These are phyloP conservation scores for Aix galericulata DNA, from an alignment of 2,113 vertebrate genomes.

Conservation along the genomic window DNA sequence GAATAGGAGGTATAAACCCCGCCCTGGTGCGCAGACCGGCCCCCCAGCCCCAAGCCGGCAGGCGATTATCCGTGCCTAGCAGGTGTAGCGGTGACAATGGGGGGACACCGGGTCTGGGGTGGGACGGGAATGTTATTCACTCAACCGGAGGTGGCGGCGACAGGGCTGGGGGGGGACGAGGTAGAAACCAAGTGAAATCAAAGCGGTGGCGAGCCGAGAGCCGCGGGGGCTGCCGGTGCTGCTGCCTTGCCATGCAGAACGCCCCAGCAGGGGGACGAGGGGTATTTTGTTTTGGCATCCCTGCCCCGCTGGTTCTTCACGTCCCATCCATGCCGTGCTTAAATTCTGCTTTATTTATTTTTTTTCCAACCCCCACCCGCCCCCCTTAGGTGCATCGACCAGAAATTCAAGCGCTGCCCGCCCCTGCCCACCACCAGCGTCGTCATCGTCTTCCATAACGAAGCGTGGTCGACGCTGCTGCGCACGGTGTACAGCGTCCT, in stretches of 20 bases:
- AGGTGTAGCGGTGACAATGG: slow-evolving; percentile 64
- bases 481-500: slow-evolving; percentile 93
- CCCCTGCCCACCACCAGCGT: slow-evolving; percentile 91
- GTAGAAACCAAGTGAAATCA: slow-evolving; percentile 43
- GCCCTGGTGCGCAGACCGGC: neutral
- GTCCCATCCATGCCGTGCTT: neutral
- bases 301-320: neutral
- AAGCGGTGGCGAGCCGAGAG: neutral
- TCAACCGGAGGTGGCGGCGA: neutral
- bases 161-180: neutral
- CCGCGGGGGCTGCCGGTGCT: neutral
- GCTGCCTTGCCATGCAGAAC: slow-evolving; percentile 34
- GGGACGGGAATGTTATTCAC: slow-evolving; percentile 35
- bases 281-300: accelerated
- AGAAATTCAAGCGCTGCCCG: slow-evolving; percentile 89
- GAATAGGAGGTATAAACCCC: neutral
- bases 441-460: slow-evolving; percentile 91
- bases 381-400: slow-evolving; percentile 85
- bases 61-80: slow-evolving; percentile 68
- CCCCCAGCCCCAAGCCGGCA: neutral
- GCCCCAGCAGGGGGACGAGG: neutral
- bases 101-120: neutral
- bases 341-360: neutral
- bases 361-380: neutral
- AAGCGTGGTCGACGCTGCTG: slow-evolving; percentile 91